A percentile compares a stretch with the other conserved stretches of the same genome.
Conservation (phyloP, 2,888 invertebrate genomes). For the Adineta ricciae region DNA sequence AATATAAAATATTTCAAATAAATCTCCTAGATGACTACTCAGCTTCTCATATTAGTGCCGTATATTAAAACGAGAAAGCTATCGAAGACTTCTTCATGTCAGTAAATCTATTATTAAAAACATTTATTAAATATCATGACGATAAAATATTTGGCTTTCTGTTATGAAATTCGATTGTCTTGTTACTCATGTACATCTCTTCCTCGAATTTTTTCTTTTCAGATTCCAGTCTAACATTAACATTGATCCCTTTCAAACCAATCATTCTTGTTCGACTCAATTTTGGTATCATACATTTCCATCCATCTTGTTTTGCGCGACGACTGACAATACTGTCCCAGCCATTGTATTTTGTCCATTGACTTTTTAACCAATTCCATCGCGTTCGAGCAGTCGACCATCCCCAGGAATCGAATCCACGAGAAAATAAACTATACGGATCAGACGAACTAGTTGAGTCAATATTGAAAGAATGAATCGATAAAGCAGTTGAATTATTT, state of each 20-base stretch:
- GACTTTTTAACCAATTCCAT: background rate
- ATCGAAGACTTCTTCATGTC: too few relatives aligned
- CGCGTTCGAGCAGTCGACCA: background rate
- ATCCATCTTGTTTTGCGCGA: background rate
- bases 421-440: background rate
- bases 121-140: too few relatives aligned
- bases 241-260: background rate
- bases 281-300: background rate
- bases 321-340: background rate
- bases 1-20: too few relatives aligned
- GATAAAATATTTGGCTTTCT: background rate
- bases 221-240: background rate
- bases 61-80: too few relatives aligned
- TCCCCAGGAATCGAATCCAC: background rate
- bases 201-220: background rate
- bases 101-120: too few relatives aligned
- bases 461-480: background rate
- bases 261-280: constrained; percentile 5
- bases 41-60: too few relatives aligned
- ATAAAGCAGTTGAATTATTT: background rate
- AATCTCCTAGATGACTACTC: too few relatives aligned
- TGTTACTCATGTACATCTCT: background rate
- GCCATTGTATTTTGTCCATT: background rate
- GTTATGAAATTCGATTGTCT: background rate
- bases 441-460: background rate